Evolutionary conservation across 2,113 vertebrate genomes (phyloP).

Genomic region (Silurus asotus): DNA sequence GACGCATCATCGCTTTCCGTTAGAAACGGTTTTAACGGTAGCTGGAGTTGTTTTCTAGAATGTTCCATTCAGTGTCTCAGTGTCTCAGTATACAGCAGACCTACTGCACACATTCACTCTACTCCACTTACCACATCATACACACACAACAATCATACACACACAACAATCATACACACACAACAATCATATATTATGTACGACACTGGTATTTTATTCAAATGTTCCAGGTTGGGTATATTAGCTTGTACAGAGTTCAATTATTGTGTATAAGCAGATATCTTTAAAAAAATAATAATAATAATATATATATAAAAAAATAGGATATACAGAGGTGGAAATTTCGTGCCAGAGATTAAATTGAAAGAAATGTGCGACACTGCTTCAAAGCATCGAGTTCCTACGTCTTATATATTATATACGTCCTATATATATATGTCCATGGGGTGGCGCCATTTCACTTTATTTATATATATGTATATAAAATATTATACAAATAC

Average conservation of each 20-base stretch:
- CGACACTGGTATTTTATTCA: no score
- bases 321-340: neutral
- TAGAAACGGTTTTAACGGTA: slow-evolving; percentile 14
- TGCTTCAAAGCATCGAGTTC: neutral
- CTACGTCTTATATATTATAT: neutral
- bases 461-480: no score
- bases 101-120: neutral
- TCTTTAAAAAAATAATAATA: neutral
- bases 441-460: slow-evolving; percentile 35
- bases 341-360: neutral
- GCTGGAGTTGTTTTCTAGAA: neutral
- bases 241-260: neutral
- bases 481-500: no score
- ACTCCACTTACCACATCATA: no score
- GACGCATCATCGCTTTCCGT: neutral
- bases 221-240: no score
- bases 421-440: neutral
- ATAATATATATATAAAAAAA: neutral
- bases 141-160: neutral
- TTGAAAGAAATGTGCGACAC: neutral
- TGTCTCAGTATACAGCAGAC: neutral
- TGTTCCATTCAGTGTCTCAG: neutral
- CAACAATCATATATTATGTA: no score
- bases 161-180: no score
- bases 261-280: neutral